phyloP scores from a whole-genome alignment of 1,140 invertebrate genomes.

The Drosophila bifasciata region DNA sequence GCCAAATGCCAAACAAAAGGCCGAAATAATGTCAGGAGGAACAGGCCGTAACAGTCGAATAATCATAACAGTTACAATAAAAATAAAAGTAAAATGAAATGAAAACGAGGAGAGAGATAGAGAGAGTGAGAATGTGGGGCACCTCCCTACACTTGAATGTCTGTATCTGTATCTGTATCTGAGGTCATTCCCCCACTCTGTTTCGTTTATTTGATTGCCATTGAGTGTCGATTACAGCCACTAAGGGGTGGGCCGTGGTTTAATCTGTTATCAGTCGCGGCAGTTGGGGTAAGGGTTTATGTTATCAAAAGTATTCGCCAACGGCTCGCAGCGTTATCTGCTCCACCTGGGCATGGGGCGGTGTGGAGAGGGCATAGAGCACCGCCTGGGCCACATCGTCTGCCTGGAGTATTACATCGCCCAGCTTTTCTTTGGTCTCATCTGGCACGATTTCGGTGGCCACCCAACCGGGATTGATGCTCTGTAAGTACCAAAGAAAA shows the following conservation, averaged over 20 bases:
- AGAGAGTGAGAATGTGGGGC: too few species aligned
- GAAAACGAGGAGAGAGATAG: conserved; percentile 12
- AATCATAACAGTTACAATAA: conserved; percentile 66
- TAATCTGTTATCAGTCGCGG: conserved; percentile 21
- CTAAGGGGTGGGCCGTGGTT: neutral
- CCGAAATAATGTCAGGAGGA: too few species aligned
- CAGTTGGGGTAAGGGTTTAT: neutral
- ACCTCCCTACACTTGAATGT: neutral
- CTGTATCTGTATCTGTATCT: conserved; percentile 14
- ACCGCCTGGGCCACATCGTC: conserved; percentile 86
- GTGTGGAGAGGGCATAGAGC: conserved; percentile 86
- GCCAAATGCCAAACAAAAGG: conserved; percentile 21
- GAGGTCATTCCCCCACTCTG: conserved; percentile 35
- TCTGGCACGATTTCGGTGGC: conserved; percentile 85
- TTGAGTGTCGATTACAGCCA: conserved; percentile 57
- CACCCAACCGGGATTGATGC: conserved; percentile 87
- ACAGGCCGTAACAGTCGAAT: conserved; percentile 15
- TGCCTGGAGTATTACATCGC: conserved; percentile 76
- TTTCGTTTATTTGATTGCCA: conserved; percentile 52
- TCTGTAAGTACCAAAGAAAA: conserved; percentile 69
- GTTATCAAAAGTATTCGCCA: conserved; percentile 78
- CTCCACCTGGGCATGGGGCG: conserved; percentile 87
- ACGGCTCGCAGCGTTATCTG: conserved; percentile 81
- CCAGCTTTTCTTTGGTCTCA: conserved; percentile 47
- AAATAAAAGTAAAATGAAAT: conserved; percentile 59